phyloP scores from a whole-genome alignment of 2,113 vertebrate genomes.

The Pionites leucogaster region DNA sequence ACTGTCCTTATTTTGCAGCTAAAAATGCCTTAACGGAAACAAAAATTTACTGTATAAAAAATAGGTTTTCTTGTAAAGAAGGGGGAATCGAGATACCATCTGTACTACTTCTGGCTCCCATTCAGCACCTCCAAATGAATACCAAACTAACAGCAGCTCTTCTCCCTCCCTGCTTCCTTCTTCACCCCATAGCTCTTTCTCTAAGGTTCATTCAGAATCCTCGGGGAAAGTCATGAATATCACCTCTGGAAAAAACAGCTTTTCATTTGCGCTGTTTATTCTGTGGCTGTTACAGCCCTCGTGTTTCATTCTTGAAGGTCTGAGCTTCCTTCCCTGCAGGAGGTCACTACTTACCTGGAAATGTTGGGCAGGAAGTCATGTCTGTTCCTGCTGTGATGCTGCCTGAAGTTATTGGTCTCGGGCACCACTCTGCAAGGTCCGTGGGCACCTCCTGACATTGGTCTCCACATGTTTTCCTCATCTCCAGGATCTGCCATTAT shows the following conservation, averaged over 20 bases:
- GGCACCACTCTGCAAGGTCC: not conserved
- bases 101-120: constrained; percentile 32
- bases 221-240: not conserved
- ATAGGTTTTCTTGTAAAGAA: not conserved
- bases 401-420: not conserved
- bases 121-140: constrained; percentile 17
- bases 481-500: not conserved
- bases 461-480: fast-evolving
- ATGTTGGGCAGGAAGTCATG: not conserved
- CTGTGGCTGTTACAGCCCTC: not conserved
- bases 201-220: not conserved
- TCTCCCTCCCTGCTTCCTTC: not conserved
- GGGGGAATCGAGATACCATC: constrained; percentile 17
- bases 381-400: not conserved
- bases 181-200: not conserved
- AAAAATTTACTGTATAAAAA: constrained; percentile 30
- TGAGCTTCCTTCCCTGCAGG: not conserved
- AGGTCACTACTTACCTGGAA: not conserved
- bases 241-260: not conserved
- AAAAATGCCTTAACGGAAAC: constrained; percentile 13
- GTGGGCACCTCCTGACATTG: not conserved
- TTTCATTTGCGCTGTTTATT: not conserved
- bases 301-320: not conserved
- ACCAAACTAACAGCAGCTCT: constrained; percentile 50
- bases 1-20: not conserved